Conservation (phyloP, 2,797 vertebrate species). For the Peromyscus eremicus region DNA sequence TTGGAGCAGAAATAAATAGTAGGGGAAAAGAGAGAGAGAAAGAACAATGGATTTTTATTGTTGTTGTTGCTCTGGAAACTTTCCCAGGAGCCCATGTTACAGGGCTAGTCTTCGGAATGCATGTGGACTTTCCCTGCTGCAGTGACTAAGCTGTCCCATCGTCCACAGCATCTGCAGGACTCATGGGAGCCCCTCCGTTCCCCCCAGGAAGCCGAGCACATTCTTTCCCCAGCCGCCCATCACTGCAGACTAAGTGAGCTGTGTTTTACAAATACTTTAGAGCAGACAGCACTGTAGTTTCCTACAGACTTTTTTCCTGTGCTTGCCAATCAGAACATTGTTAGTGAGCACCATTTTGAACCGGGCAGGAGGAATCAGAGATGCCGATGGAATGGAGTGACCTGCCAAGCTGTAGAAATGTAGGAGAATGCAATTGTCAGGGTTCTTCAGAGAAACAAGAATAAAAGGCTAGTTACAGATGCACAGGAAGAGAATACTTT, state of each 20-base stretch:
- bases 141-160: conserved; percentile 56
- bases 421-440: not conserved
- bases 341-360: not conserved
- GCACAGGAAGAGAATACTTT: not conserved
- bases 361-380: not conserved
- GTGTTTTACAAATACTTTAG: conserved; percentile 17
- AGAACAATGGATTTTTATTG: not conserved
- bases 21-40: not conserved
- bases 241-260: not conserved
- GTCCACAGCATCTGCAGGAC: not conserved
- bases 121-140: conserved; percentile 69
- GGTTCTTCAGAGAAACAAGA: not conserved
- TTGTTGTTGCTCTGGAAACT: not conserved
- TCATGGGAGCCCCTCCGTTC: conserved; percentile 47
- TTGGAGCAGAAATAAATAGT: not conserved
- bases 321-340: not conserved
- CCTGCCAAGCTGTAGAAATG: not conserved
- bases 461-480: not conserved
- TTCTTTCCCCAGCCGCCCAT: conserved; percentile 36
- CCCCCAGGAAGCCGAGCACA: conserved; percentile 43
- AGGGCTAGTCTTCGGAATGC: conserved; percentile 2
- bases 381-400: not conserved
- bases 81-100: not conserved
- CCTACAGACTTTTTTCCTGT: not conserved
- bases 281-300: not conserved